These are phyloP conservation scores for Trichoplax adhaerens DNA, from an alignment of 37 sponge, comb jelly and placozoan species.

Conservation along the genomic window DNA sequence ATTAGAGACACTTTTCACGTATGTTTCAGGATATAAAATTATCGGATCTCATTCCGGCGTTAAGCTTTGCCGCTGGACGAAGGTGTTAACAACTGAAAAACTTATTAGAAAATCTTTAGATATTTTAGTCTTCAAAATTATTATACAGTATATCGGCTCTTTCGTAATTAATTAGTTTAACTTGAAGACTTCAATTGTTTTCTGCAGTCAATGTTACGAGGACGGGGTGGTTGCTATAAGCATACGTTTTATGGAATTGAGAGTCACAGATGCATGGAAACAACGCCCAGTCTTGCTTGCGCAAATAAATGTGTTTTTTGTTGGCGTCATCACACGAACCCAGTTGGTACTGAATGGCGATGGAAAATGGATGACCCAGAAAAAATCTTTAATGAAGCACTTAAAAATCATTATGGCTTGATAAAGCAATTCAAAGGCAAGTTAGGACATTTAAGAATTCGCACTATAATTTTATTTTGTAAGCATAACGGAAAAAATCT, in stretches of 20 bases:
- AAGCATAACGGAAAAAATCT: background rate
- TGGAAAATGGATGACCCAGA: slow-evolving; percentile 85
- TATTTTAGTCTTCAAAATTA: background rate
- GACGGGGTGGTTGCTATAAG: slow-evolving; percentile 93
- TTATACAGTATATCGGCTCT: background rate
- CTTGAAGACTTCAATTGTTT: background rate
- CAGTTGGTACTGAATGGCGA: slow-evolving; percentile 88
- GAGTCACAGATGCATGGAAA: slow-evolving; percentile 96
- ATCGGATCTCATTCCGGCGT: slow-evolving; percentile 88
- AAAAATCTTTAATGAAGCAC: slow-evolving; percentile 44
- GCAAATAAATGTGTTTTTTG: slow-evolving; percentile 99
- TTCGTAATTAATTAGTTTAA: background rate
- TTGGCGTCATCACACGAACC: slow-evolving; percentile 94
- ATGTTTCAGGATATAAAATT: slow-evolving; percentile 52
- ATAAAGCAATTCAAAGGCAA: slow-evolving; percentile 86
- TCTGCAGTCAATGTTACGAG: slow-evolving; percentile 76
- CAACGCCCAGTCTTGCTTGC: slow-evolving; percentile 95
- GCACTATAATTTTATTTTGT: background rate
- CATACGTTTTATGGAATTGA: slow-evolving; percentile 96
- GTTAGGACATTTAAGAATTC: background rate
- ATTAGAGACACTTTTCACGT: too few relatives aligned
- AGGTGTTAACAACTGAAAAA: background rate
- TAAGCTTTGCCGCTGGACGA: slow-evolving; percentile 94
- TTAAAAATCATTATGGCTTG: slow-evolving; percentile 84
- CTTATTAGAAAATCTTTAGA: background rate